A percentile compares a stretch with the other conserved stretches of the same genome.
These are phyloP conservation scores for Notothenia coriiceps DNA, from an alignment of 2,113 vertebrate species.

Conservation along the genomic window DNA sequence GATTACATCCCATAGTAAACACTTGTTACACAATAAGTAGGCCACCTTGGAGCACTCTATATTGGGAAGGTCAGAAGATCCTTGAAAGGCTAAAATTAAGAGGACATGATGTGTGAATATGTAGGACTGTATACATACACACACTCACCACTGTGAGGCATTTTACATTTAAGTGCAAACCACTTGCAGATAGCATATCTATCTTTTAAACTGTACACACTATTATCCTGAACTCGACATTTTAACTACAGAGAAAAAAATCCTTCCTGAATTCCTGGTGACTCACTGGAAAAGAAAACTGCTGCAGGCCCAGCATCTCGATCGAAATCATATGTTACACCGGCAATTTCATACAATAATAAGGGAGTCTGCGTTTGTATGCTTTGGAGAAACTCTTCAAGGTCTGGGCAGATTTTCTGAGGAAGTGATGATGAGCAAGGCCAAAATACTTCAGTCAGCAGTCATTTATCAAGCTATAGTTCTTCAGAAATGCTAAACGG, in stretches of 20 bases:
- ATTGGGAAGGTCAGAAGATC: slow-evolving; percentile 43
- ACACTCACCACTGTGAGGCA: neutral
- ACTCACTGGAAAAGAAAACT: slow-evolving; percentile 17
- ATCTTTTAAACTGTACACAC: slow-evolving; percentile 7
- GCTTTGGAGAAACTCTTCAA: neutral
- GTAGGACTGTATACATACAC: slow-evolving; percentile 17
- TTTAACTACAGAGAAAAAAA: neutral
- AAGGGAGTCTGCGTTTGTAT: neutral
- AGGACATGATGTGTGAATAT: slow-evolving; percentile 46
- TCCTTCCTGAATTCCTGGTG: neutral
- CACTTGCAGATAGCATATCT: neutral
- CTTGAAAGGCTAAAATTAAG: slow-evolving; percentile 52
- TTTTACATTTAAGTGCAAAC: slow-evolving; percentile 14
- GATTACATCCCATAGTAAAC: slow-evolving; percentile 69
- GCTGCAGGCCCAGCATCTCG: neutral
- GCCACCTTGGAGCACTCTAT: slow-evolving; percentile 41
- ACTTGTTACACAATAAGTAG: slow-evolving; percentile 54
- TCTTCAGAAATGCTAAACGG: neutral
- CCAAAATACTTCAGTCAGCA: slow-evolving; percentile 15
- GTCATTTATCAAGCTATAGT: neutral
- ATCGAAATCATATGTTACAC: neutral
- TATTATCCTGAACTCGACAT: neutral
- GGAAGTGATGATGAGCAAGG: neutral
- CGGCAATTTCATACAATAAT: neutral
- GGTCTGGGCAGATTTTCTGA: neutral